phyloP scores from a whole-genome alignment of 2,888 invertebrate species.

The Nymphalis c-album region DNA sequence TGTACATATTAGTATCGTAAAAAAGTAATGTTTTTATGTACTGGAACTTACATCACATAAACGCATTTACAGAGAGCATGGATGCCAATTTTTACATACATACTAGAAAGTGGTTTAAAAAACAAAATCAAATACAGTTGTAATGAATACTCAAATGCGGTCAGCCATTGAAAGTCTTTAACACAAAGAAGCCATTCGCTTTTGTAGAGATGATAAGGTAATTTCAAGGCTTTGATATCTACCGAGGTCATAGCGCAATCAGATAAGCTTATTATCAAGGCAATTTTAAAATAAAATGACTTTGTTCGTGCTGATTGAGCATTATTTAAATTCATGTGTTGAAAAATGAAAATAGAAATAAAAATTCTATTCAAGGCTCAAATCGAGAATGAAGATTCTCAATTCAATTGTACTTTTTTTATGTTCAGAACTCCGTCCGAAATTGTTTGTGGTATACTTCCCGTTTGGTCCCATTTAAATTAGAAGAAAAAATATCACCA shows the following conservation, averaged over 20 bases:
- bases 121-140: conserved; percentile 30
- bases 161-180: conserved; percentile 33
- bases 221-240: conserved; percentile 30
- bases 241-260: conserved; percentile 45
- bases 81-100: conserved; percentile 14
- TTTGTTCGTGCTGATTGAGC: not conserved
- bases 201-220: conserved; percentile 32
- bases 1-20: too few relatives aligned
- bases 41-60: too few relatives aligned
- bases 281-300: not conserved
- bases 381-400: too few relatives aligned
- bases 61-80: not conserved
- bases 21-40: too few relatives aligned
- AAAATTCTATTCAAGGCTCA: not conserved
- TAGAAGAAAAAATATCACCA: too few relatives aligned
- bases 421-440: too few relatives aligned
- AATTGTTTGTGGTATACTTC: too few relatives aligned
- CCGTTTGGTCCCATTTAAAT: too few relatives aligned
- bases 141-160: conserved; percentile 37
- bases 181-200: conserved; percentile 45
- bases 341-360: not conserved
- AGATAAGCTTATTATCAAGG: conserved; percentile 30
- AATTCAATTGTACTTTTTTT: too few relatives aligned
- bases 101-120: conserved; percentile 17
- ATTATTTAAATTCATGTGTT: not conserved